A percentile compares a stretch with the other conserved stretches of the same genome.
Evolutionary conservation across 2,113 vertebrate genomes (phyloP).

Genomic region (Tamias sibiricus): DNA sequence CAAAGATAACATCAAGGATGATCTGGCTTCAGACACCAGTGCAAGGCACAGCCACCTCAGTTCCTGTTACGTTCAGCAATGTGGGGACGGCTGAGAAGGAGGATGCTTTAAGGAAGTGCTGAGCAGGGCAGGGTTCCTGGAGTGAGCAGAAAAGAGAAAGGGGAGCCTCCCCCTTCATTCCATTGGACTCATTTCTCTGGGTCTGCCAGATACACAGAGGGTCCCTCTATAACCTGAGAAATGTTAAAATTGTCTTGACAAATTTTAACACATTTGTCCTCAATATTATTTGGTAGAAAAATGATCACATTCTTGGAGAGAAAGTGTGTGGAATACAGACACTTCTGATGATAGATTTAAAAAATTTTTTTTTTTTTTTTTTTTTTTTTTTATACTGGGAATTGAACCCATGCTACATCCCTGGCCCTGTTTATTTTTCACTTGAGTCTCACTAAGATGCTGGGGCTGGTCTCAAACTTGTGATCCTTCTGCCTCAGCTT

Average conservation of each 20-base stretch:
- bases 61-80: accelerated
- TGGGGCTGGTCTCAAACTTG: too few relatives aligned
- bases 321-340: not conserved
- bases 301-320: not conserved
- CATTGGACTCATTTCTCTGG: not conserved
- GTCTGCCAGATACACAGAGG: not conserved
- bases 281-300: not conserved
- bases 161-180: not conserved
- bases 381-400: too few relatives aligned
- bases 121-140: not conserved
- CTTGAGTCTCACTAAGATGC: too few relatives aligned
- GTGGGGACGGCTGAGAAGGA: not conserved
- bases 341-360: too few relatives aligned
- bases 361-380: too few relatives aligned
- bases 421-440: too few relatives aligned
- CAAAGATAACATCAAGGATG: not conserved
- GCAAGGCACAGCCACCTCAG: not conserved
- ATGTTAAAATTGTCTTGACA: not conserved
- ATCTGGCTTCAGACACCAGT: not conserved
- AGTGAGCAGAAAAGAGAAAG: not conserved
- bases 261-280: not conserved
- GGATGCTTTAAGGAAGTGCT: not conserved
- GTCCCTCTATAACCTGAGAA: not conserved
- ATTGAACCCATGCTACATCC: too few relatives aligned
- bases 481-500: too few relatives aligned